Conservation (phyloP, 2,797 vertebrate genomes). For the Scyliorhinus canicula region DNA sequence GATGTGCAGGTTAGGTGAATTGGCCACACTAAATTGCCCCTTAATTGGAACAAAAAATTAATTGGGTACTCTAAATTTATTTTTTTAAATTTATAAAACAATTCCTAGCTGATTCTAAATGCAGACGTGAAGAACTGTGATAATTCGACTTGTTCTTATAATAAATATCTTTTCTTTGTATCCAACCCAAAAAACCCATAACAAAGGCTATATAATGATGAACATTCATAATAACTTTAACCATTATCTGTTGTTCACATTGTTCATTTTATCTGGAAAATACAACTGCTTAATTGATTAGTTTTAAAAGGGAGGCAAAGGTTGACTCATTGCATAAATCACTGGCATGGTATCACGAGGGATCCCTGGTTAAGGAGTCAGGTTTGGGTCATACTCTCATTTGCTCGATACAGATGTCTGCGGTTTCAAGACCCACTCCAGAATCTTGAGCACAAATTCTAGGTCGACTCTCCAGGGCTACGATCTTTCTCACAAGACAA, state of each 20-base stretch:
- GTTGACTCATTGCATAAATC: not conserved
- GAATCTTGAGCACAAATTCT: no score
- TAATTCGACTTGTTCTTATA: not conserved
- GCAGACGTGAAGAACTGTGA: no score
- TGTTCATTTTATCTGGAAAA: not conserved
- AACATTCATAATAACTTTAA: not conserved
- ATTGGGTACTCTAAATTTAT: no score
- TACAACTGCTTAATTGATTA: not conserved
- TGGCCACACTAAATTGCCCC: no score
- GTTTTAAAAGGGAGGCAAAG: not conserved
- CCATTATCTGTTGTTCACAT: not conserved
- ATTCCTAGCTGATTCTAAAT: no score
- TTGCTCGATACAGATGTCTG: not conserved
- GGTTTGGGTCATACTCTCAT: constrained; percentile 46
- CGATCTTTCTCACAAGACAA: not conserved
- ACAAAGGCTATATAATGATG: not conserved
- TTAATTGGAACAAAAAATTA: no score
- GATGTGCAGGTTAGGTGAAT: no score
- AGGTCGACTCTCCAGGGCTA: no score
- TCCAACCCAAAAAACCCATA: not conserved
- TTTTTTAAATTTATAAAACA: no score
- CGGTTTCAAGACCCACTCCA: no score
- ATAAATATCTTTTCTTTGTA: not conserved
- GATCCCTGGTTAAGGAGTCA: constrained; percentile 40
- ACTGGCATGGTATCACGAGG: not conserved